Base-by-base conservation (phyloP, 2,888 invertebrate species). In the Griposia aprilina region DNA sequence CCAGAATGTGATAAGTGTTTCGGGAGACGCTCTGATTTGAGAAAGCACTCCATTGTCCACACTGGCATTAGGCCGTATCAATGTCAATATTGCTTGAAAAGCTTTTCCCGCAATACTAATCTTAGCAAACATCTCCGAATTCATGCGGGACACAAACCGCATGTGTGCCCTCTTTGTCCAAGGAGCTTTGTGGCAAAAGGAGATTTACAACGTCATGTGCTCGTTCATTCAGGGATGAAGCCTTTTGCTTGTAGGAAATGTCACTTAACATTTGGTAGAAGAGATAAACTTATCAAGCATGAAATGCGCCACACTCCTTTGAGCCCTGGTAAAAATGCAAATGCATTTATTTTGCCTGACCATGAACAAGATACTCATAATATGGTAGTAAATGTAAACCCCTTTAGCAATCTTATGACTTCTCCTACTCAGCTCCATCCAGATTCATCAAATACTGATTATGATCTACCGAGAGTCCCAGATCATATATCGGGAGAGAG, bases 31-130 rank as follows among this genome's bases (percentile, higher is more conserved):
- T 98, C 98, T 15, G 98, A 98, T 93, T 93, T 98, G 62, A 97
- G 98, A 82, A 98, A 98, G 88, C 98, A 98, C 93, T 98, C 98
- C 50, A 97, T 98, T 84, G 98, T 98, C 0, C 98, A 98, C 88
- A 98, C 98, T n/a, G 98, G 98, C 10, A 97, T 97, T 67, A 97
- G 98, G 84, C 98, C 98, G 0, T 98, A 97, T 91, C 98, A 98
- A 45, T 98, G 98, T 91, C 97, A 97, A 48, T 97, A 98, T 85
- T 98, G 98, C 90, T 96, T 97, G 57, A 98, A 98, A 93, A 98
- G 98, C 76, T 98, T 98, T 91, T 98, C 98, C 8, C 96, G 98
- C 45, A 98, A 98, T 87, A 98, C 98, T n/a, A 98, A 98, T 93
- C 95, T 98, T 62, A 98, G 98, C 77, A 98, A 98, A 91, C 98